Evolutionary conservation across 2,888 invertebrate genomes (phyloP), one percentile per base, ranked within the genome.

Genomic region (Melieria crassipennis): DNA sequence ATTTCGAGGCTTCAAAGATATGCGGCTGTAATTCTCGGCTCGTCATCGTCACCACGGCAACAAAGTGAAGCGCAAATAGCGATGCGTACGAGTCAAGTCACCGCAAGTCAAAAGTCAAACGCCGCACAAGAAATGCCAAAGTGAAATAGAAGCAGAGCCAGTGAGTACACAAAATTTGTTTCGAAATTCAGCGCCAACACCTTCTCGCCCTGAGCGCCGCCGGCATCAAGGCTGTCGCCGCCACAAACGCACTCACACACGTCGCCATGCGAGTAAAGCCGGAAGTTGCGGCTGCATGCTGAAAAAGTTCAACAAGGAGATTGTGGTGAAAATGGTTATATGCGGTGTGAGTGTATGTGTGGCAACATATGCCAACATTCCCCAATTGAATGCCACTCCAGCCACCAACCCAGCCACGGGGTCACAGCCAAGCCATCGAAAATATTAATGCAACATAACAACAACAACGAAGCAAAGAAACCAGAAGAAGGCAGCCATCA

Each of bases 251-350:
- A 30, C 30, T 30, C 30, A 30, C 30, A 16, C 16, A 30, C 30
- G 30, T 30, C 4, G 9, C 11, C 11, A 50, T 52, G 9, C 52
- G 52, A 52, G 52, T 11, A 52, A 13, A 52, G 6, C 11, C 5
- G 13, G 52, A 52, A 7, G 9, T 7, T 52, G 11, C 6, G 9
- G 52, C 13, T 52, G n/a, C 11, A 52, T 4, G 52, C 13, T 52
- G 52, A 52, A 52, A 52, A 52, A 52, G 52, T 52, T 52, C 13
- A 52, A 52, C 52, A 50, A 52, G 52, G n/a, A 52, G 52, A 52
- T 52, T 52, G 52, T 52, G 52, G 52, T 52, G 52, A 6, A 52
- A 52, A 52, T 52, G 4, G 6, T 52, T 52, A 52, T 52, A 52
- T 52, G 52, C 52, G 52, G 52, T 52, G 11, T n/a, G 13, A 13